Base-by-base conservation (phyloP, 2,797 vertebrate species). In the Pantherophis alleghaniensis region DNA sequence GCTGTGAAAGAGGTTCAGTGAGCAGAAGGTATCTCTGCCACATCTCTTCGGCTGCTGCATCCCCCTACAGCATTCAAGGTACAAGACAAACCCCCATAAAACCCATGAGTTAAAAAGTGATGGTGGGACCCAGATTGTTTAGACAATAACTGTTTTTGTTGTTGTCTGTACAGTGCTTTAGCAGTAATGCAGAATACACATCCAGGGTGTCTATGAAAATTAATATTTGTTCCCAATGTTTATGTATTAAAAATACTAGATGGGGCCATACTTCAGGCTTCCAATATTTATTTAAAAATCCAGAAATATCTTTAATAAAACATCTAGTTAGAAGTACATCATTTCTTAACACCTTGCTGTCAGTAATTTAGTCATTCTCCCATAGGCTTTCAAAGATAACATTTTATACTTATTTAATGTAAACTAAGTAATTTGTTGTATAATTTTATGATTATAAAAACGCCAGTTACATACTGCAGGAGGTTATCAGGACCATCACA, bases 11-110 rank as follows among this genome's bases (percentile, higher is more conserved):
- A n/a, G 98, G 97, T 0, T 98, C 98, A 1, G 99, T 99, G 96
- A 99, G 97, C 3, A 96, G 96, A 95, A 99, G 98, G 95, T 99
- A 99, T 95, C 98, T 98, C 94, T 98, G 98, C 99, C 99, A 99
- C 98, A 99, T 97, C 94, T 98, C 98, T 1, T 47, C 74, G 10
- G 98, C 97, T 42, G 99, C 98, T 12, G 98, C 97, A 32, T 97
- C 98, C 97, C 99, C 99, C 99, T 99, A 95, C 2, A 97, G 96
- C 66, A 96, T 56, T 28, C 16, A 47, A 18, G 1, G 87, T 92
- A 56, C n/a, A 79, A 66, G 69, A 88, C 37, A 53, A 94, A 51
- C 51, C 60, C 55, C 55, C 93, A 95, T 92, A 2, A 79, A 37
- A 69, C 57, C 3, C 91, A 61, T 94, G 88, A 87, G 6, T 47